Conservation (phyloP, 2,797 vertebrate species). For the Hylomyscus alleni region DNA sequence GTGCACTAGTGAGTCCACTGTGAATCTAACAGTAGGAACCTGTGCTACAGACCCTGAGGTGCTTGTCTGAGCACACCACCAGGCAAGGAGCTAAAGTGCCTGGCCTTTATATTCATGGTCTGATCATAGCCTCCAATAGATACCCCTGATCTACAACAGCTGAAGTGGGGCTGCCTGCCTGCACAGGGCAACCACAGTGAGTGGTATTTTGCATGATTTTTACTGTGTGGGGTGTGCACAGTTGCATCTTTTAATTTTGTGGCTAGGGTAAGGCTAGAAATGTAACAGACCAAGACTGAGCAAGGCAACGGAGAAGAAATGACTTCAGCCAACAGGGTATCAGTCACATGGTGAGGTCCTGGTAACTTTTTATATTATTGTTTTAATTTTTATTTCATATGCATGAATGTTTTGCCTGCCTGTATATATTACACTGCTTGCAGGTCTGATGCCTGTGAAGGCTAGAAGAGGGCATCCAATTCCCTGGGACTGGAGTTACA, state of each 20-base stretch:
- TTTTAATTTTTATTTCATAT: neutral
- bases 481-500: neutral
- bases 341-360: neutral
- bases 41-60: accelerated
- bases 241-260: too few relatives aligned
- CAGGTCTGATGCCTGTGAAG: neutral
- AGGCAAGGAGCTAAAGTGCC: accelerated
- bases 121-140: accelerated
- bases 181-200: accelerated
- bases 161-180: neutral
- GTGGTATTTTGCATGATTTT: accelerated
- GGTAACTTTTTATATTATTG: neutral
- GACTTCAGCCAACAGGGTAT: neutral
- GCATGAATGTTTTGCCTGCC: neutral
- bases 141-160: accelerated
- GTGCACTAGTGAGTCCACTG: accelerated
- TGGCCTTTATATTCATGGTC: neutral
- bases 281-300: neutral
- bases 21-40: accelerated
- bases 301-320: neutral
- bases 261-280: neutral
- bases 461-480: neutral
- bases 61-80: neutral
- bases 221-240: neutral
- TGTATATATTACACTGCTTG: neutral